Conservation (phyloP, 2,113 vertebrate species). For the Tupaia chinensis region DNA sequence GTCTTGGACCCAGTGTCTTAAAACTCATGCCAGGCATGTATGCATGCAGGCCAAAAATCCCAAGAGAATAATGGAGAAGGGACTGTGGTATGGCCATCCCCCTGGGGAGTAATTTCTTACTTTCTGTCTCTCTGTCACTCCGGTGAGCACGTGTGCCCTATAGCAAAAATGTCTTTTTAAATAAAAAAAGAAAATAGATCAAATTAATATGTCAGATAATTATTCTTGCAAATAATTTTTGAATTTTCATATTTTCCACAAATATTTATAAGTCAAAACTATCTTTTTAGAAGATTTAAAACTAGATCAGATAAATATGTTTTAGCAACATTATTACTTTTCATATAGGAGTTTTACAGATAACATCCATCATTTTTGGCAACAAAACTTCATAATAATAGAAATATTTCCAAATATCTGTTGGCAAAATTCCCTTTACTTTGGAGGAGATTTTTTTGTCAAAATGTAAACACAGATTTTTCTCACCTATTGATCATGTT, state of each 20-base stretch:
- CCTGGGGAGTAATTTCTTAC: too few species aligned
- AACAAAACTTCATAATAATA: background rate
- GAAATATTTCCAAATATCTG: background rate
- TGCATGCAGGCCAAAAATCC: too few species aligned
- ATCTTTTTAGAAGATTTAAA: background rate
- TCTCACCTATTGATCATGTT: background rate
- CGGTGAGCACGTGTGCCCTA: too few species aligned
- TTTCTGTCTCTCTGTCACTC: too few species aligned
- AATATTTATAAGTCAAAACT: background rate
- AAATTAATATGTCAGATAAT: too few species aligned
- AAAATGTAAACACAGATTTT: background rate
- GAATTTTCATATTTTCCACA: background rate
- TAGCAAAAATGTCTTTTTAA: too few species aligned
- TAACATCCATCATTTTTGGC: background rate
- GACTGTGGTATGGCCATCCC: too few species aligned
- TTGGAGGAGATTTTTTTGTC: background rate
- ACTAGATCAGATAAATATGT: background rate
- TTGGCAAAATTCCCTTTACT: background rate
- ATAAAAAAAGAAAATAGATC: too few species aligned
- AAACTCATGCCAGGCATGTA: too few species aligned
- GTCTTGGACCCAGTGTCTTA: too few species aligned
- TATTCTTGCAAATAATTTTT: background rate
- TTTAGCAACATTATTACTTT: background rate
- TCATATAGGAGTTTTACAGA: too few species aligned
- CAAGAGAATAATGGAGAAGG: too few species aligned